Conservation (phyloP, 2,113 vertebrate genomes). For the Sisor rabdophorus region DNA sequence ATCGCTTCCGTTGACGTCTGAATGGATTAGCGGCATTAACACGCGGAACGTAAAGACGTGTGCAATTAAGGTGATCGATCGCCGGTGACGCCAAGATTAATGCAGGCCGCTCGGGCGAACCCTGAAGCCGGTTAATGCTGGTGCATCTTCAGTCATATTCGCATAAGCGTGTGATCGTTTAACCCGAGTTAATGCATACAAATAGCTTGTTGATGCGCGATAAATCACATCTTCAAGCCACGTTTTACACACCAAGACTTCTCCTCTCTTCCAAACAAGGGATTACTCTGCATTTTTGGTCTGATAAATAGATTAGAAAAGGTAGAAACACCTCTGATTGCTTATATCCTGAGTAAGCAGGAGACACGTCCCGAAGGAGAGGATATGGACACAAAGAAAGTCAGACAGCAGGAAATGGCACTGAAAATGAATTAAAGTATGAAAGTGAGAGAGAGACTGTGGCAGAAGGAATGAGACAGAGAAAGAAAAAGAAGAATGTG, state of each 20-base stretch:
- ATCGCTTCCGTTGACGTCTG: constrained; percentile 63
- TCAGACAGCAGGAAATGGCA: too few species aligned
- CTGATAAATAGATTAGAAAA: neutral
- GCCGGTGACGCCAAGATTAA: constrained; percentile 53
- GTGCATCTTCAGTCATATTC: constrained; percentile 40
- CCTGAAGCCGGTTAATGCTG: constrained; percentile 40
- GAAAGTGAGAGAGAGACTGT: too few species aligned
- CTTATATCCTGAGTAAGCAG: neutral
- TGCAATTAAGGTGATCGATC: constrained; percentile 75
- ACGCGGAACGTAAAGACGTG: constrained; percentile 64
- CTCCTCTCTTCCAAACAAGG: neutral
- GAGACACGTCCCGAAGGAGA: too few species aligned
- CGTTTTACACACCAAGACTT: neutral
- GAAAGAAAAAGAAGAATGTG: too few species aligned
- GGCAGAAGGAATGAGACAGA: too few species aligned
- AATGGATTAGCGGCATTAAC: constrained; percentile 67
- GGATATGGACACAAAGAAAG: too few species aligned
- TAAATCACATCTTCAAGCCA: constrained; percentile 29
- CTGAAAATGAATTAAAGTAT: too few species aligned
- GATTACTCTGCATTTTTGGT: neutral
- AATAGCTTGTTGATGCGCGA: constrained; percentile 17
- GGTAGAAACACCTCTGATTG: neutral
- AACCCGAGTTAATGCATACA: constrained; percentile 34
- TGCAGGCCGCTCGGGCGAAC: constrained; percentile 28
- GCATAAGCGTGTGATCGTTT: constrained; percentile 30